These are phyloP conservation scores for Lamprologus lemairii DNA, from an alignment of 2,113 vertebrate genomes.

Conservation along the genomic window DNA sequence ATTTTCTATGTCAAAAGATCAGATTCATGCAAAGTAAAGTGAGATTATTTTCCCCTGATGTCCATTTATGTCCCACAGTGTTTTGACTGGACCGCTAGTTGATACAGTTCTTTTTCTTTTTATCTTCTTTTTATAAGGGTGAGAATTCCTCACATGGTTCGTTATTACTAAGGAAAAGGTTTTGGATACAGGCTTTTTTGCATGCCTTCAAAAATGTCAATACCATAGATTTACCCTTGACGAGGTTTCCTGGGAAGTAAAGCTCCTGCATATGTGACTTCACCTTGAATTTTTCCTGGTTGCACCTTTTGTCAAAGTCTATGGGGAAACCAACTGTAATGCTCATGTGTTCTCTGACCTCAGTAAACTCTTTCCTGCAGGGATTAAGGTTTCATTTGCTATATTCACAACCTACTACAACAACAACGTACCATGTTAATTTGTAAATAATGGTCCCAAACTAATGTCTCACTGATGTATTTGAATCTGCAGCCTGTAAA, in stretches of 20 bases:
- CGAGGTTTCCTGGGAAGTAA: background rate
- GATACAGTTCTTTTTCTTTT: background rate
- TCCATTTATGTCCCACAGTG: background rate
- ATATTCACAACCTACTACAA: background rate
- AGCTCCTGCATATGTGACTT: background rate
- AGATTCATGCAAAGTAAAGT: background rate
- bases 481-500: background rate
- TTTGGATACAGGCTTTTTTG: background rate
- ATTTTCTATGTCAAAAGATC: background rate
- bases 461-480: background rate
- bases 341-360: background rate
- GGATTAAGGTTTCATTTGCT: background rate
- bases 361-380: background rate
- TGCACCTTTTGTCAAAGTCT: background rate
- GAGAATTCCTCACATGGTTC: background rate
- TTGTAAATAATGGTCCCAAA: background rate
- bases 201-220: background rate
- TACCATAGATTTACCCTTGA: background rate
- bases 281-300: background rate
- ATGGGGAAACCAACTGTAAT: background rate
- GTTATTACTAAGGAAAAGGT: background rate
- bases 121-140: background rate
- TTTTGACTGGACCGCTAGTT: background rate
- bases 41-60: background rate
- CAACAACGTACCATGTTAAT: background rate